Base-by-base conservation (phyloP, 2,797 vertebrate genomes). In the Fringilla coelebs region DNA sequence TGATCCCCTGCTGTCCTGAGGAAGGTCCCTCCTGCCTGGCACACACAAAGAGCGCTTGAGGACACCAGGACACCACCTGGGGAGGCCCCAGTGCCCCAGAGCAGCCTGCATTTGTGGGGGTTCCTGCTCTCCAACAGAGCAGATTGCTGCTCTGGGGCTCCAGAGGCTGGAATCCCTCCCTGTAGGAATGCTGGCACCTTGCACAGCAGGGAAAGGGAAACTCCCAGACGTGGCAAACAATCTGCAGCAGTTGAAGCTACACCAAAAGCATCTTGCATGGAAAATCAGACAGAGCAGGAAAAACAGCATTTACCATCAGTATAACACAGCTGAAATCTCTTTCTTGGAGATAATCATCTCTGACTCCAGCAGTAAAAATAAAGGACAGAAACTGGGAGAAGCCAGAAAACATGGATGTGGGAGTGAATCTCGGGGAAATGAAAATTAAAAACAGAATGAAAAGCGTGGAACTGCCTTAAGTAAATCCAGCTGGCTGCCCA, bases 371-470 rank as follows among this genome's bases (percentile, higher is more conserved):
- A 90, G 82, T 49, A 84, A 95, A 94, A 94, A 91, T 89, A 82
- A 73, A 85, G 94, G 92, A 86, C 85, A 97, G 91, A 94, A 96
- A 94, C 91, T 90, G 91, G 74, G 91, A 84, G 88, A 77, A 93
- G 92, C 58, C 85, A 96, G 90, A 86, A 92, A 95, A 86, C 79
- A 22, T 2, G 4, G 86, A 55, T 4, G 18, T 95, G 78, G 95
- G 91, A 96, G 87, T 91, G 87, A 94, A 62, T 85, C 83, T 83
- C 13, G 4, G 75, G 31, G 90, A 96, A 96, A 96, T 61, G 58
- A 93, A 94, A 93, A 96, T 96, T 90, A 94, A 95, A 96, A 94
- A 77, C 91, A 96, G 80, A 93, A 78, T 85, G 84, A 73, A 81
- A 89, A 43, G 73, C 91, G 25, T 6, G 55, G 94, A 85, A 76